phyloP scores from a whole-genome alignment of 2,797 vertebrate genomes.

The Hirundo rustica region DNA sequence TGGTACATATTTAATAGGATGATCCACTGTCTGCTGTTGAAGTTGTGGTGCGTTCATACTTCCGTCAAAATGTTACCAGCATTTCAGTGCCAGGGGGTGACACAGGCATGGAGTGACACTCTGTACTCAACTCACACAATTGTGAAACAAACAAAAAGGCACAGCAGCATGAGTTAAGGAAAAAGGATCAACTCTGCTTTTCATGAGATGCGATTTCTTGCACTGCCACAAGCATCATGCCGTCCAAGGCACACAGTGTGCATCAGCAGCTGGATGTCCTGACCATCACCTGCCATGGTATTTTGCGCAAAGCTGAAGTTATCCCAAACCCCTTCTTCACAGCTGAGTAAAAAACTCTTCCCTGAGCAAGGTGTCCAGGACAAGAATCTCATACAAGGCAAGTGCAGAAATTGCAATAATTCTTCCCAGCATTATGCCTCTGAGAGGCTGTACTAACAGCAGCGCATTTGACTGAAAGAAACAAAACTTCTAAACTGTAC shows the following conservation, averaged over 20 bases:
- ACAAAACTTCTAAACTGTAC: background rate
- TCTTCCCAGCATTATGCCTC: background rate
- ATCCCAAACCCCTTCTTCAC: background rate
- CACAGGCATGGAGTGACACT: background rate
- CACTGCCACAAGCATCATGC: background rate
- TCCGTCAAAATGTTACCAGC: background rate
- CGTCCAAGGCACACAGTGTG: background rate
- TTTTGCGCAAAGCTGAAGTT: background rate
- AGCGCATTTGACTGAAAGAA: background rate
- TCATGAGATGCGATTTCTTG: background rate
- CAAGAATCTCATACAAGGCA: background rate
- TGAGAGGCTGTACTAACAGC: background rate
- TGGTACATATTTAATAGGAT: background rate
- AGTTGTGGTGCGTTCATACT: background rate
- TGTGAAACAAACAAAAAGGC: constrained; percentile 33
- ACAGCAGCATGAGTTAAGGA: constrained; percentile 45
- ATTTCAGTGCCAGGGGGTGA: background rate
- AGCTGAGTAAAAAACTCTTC: background rate
- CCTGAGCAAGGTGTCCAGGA: background rate
- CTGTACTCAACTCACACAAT: constrained; percentile 41
- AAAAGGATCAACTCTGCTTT: background rate
- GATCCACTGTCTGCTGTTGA: background rate
- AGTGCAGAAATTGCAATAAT: background rate
- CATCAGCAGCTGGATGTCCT: background rate
- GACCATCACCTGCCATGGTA: background rate